Evolutionary conservation across 2,797 vertebrate genomes (phyloP), one percentile per base, ranked within the genome.

Genomic region (Pipistrellus kuhlii): DNA sequence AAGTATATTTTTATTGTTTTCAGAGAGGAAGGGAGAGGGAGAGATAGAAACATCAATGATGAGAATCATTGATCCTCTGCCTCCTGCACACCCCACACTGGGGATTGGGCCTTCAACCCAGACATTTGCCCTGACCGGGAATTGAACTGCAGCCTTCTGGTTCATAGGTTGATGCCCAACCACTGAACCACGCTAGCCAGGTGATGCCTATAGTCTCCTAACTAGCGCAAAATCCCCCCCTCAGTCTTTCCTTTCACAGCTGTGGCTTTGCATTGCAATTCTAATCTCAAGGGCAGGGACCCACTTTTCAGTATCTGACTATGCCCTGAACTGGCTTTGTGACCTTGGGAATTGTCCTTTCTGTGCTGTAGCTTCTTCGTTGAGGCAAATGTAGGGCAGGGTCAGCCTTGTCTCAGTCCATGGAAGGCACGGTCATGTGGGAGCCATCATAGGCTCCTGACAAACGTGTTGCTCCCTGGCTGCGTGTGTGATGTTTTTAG

Each of bases 401-500:
- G 23, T 66, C 1, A 2, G 4, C 4, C 21, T 91, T 8, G 1
- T 44, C 46, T 21, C n/a, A 48, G 77, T 12, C 48, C 21, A 1
- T 30, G 17, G 71, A 41, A 59, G 7, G 69, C 8, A 2, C 3
- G 2, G 23, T 18, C 9, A 38, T 35, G 48, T 5, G 25, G 69
- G 30, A 21, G 1, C 18, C 35, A 23, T 55, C 5, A 5, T 4
- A 18, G 21, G 30, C 32, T 7, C 41, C 48, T 38, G 91, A 32
- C 0, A 3, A 10, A 14, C 0, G 0, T 35, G 30, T 0, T 8
- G 5, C 11, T 76, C 46, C 32, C 41, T 78, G 68, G 38, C 27
- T 10, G 66, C 6, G 7, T 69, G 5, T 73, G 21, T 2, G 0
- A 69, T 14, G 30, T 69, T 48, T n/a, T 21, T 10, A 10, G 21